Conservation (phyloP, 2,113 vertebrate genomes). For the Macrotis lagotis region DNA sequence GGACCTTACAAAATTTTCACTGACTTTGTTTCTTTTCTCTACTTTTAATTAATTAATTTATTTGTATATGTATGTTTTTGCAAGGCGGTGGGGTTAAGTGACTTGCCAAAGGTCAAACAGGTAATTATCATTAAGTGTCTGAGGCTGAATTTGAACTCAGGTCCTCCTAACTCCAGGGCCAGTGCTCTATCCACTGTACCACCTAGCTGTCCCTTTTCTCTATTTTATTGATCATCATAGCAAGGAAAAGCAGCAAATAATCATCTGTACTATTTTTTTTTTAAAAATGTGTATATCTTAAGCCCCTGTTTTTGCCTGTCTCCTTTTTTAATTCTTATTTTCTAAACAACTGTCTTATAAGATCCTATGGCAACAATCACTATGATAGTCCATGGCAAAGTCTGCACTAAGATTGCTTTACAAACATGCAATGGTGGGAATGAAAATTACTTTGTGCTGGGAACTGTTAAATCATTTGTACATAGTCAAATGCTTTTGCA, state of each 20-base stretch:
- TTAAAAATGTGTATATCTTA: neutral
- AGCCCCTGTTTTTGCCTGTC: neutral
- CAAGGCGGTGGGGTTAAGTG: no score
- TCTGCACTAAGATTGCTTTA: neutral
- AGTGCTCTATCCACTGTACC: no score
- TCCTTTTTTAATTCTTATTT: neutral
- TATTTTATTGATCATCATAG: neutral
- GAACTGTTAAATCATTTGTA: neutral
- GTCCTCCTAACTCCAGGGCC: no score
- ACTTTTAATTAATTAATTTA: no score
- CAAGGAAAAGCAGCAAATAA: neutral
- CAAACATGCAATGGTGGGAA: neutral
- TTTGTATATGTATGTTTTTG: no score
- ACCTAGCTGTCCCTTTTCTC: neutral
- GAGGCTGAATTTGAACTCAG: no score
- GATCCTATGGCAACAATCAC: conserved; percentile 43
- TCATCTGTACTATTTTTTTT: neutral
- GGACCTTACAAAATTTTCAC: neutral
- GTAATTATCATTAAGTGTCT: no score
- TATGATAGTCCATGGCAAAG: neutral
- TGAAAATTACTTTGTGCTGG: neutral
- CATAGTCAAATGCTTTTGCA: neutral
- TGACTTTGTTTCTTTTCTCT: neutral
- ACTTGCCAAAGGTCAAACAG: no score
- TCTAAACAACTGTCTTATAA: conserved; percentile 3